Conservation (phyloP, 1,140 invertebrate genomes). For the Mizuhopecten yessoensis region DNA sequence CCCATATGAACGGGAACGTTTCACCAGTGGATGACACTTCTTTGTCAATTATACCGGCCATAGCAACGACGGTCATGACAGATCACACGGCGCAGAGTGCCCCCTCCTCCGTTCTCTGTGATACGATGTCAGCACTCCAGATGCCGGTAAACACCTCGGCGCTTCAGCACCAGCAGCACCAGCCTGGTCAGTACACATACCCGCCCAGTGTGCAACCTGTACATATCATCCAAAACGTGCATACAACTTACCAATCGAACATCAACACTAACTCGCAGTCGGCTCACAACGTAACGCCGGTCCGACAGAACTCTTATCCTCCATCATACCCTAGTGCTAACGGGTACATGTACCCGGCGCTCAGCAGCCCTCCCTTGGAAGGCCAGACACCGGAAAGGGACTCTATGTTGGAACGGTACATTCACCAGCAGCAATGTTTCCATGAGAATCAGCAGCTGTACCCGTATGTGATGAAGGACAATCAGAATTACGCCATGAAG, state of each 20-base stretch:
- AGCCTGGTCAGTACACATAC: background rate
- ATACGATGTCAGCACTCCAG: background rate
- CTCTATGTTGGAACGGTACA: constrained; percentile 72
- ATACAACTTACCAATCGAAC: constrained; percentile 6
- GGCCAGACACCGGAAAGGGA: constrained; percentile 51
- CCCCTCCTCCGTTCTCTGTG: background rate
- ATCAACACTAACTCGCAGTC: background rate
- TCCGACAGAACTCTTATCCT: constrained; percentile 60
- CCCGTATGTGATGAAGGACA: constrained; percentile 51
- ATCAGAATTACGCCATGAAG: constrained; percentile 74
- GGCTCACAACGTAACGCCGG: constrained; percentile 46
- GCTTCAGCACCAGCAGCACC: background rate
- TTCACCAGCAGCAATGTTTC: constrained; percentile 72
- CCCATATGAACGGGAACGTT: background rate
- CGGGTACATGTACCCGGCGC: constrained; percentile 52
- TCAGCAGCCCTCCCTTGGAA: constrained; percentile 43
- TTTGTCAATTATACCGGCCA: background rate
- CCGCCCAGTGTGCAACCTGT: background rate
- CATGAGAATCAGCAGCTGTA: constrained; percentile 59
- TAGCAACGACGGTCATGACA: background rate
- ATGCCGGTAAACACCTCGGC: constrained; percentile 22
- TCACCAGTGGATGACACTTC: background rate
- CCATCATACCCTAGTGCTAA: constrained; percentile 43
- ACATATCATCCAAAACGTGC: background rate
- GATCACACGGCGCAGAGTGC: background rate